phyloP scores from a whole-genome alignment of 2,113 vertebrate genomes.

The Menidia beryllina region DNA sequence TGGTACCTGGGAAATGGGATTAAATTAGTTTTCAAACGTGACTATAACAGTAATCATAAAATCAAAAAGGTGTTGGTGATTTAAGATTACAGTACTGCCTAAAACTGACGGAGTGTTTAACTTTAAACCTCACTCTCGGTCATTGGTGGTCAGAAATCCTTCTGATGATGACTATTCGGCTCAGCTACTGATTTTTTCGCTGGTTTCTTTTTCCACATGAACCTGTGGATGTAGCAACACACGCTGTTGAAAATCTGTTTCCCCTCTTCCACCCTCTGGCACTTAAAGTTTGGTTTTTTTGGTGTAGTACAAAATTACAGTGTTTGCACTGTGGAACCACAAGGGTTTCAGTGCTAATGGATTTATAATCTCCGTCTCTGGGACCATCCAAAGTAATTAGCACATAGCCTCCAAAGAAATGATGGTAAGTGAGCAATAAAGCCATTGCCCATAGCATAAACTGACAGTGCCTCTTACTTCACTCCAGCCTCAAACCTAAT shows the following conservation, averaged over 20 bases:
- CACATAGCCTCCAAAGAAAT: conserved; percentile 94
- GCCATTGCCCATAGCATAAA: conserved; percentile 92
- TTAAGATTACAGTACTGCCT: conserved; percentile 10
- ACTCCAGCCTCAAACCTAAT: conserved; percentile 92
- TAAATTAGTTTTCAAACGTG: conserved; percentile 30
- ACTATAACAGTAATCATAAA: conserved; percentile 10
- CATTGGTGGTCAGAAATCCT: conserved; percentile 9
- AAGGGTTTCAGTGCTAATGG: conserved; percentile 89
- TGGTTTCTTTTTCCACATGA: conserved; percentile 40
- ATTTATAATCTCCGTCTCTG: conserved; percentile 92
- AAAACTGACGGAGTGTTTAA: conserved; percentile 22
- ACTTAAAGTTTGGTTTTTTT: conserved; percentile 64
- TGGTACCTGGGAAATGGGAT: conserved; percentile 25
- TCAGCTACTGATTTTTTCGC: conserved; percentile 57
- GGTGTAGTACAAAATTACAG: conserved; percentile 70
- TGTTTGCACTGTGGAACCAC: conserved; percentile 75
- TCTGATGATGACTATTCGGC: conserved; percentile 46
- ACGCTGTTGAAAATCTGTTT: conserved; percentile 48
- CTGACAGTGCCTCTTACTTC: conserved; percentile 92
- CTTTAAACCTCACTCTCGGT: conserved; percentile 18
- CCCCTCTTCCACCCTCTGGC: conserved; percentile 53
- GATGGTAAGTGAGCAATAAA: conserved; percentile 98
- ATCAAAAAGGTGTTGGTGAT: conserved; percentile 15
- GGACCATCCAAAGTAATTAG: conserved; percentile 94
- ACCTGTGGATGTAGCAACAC: conserved; percentile 30